Evolutionary conservation across 2,888 invertebrate species (phyloP).

Genomic region (Leucoptera coffeella): DNA sequence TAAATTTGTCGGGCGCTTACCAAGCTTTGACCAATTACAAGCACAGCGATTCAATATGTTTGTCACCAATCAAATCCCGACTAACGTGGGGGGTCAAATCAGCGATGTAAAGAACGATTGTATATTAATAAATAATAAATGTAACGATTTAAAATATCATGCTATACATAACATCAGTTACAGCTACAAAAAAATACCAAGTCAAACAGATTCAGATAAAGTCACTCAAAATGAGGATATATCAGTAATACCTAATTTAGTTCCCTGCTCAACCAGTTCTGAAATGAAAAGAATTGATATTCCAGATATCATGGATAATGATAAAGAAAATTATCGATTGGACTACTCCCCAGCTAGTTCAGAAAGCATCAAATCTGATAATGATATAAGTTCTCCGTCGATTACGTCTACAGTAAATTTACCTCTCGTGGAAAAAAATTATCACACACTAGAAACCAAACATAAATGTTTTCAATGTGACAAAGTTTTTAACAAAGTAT

Average conservation of each 20-base stretch:
- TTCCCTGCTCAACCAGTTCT: no score
- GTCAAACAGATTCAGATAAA: no score
- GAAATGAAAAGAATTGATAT: slow-evolving; percentile 38
- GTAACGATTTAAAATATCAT: no score
- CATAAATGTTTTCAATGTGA: slow-evolving; percentile 78
- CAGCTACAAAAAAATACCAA: no score
- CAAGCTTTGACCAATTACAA: slow-evolving; percentile 62
- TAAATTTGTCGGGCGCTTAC: slow-evolving; percentile 45
- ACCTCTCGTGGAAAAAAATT: slow-evolving; percentile 35
- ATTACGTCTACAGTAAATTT: slow-evolving; percentile 34
- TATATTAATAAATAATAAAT: no score
- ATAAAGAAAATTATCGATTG: slow-evolving; percentile 43
- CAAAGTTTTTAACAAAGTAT: slow-evolving; percentile 78
- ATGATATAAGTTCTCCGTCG: slow-evolving; percentile 26
- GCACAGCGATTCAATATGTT: slow-evolving; percentile 51
- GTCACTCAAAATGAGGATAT: no score
- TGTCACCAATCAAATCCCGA: slow-evolving; percentile 52
- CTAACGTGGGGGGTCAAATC: slow-evolving; percentile 75
- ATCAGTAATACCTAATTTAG: no score
- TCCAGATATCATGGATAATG: slow-evolving; percentile 45
- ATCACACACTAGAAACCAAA: no score
- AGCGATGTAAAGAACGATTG: no score
- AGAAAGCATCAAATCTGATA: slow-evolving; percentile 36
- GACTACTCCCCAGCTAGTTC: slow-evolving; percentile 45
- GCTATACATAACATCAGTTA: no score